These are phyloP conservation scores for Zelostemma sp. DNA, from an alignment of 1,140 invertebrate genomes.

Conservation along the genomic window DNA sequence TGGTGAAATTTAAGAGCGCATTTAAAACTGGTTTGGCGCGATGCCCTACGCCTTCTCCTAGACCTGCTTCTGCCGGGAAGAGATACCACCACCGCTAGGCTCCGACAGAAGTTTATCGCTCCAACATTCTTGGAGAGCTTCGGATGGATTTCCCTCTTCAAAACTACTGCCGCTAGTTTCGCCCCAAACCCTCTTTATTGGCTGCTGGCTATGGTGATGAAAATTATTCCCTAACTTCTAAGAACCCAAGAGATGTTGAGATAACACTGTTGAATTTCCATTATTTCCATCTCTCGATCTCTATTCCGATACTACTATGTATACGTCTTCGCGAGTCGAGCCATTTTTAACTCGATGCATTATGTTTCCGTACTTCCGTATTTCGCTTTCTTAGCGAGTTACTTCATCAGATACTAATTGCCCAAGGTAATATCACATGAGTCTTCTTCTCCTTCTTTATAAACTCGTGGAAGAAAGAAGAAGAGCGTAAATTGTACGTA, in stretches of 20 bases:
- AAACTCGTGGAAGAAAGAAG: too few species aligned
- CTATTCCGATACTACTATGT: not conserved
- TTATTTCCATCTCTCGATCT: not conserved
- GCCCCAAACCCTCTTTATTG: slow-evolving; percentile 29
- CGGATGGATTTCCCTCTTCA: slow-evolving; percentile 65
- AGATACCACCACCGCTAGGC: slow-evolving; percentile 62
- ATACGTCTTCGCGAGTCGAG: not conserved
- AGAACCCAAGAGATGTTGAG: not conserved
- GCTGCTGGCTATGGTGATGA: slow-evolving; percentile 19
- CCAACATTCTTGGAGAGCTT: slow-evolving; percentile 68
- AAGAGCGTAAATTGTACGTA: too few species aligned
- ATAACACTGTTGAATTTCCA: not conserved
- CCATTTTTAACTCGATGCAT: not conserved
- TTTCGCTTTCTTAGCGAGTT: too few species aligned
- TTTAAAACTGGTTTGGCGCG: slow-evolving; percentile 71
- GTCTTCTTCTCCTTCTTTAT: too few species aligned
- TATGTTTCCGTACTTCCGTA: too few species aligned
- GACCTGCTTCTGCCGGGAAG: slow-evolving; percentile 58
- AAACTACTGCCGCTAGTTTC: slow-evolving; percentile 23
- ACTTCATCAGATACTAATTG: too few species aligned
- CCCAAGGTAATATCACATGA: too few species aligned
- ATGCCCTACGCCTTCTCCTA: slow-evolving; percentile 59
- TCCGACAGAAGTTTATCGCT: slow-evolving; percentile 68
- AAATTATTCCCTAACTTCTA: slow-evolving; percentile 24
- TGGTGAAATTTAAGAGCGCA: slow-evolving; percentile 70